Conservation (phyloP, 1,140 invertebrate genomes). For the Drosophila sp. region DNA sequence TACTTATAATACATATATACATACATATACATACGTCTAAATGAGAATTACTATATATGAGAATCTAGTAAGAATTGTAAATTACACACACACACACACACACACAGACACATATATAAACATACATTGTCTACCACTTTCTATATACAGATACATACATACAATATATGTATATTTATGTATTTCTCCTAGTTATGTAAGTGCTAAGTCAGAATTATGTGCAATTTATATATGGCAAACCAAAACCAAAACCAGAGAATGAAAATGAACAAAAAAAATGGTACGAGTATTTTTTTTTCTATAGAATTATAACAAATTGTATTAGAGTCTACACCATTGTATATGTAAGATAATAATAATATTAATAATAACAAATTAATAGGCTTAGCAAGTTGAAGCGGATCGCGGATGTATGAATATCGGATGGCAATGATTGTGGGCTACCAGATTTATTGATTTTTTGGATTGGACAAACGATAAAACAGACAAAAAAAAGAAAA, state of each 20-base stretch:
- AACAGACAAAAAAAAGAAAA: not conserved
- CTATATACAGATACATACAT: conserved; percentile 16
- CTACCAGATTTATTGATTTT: conserved; percentile 7
- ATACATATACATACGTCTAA: conserved; percentile 21
- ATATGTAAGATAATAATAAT: conserved; percentile 13
- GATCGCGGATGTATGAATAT: conserved; percentile 3
- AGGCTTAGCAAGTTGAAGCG: conserved; percentile 12
- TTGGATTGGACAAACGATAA: not conserved
- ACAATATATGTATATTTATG: conserved; percentile 33
- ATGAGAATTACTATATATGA: conserved; percentile 36
- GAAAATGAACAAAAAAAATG: not conserved
- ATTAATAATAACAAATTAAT: conserved; percentile 2
- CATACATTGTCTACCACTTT: conserved; percentile 10
- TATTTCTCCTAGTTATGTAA: conserved; percentile 47
- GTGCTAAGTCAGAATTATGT: conserved; percentile 54
- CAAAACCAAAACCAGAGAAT: not conserved
- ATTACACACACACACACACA: conserved; percentile 35
- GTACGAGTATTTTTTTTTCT: conserved; percentile 15
- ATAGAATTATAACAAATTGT: conserved; percentile 14
- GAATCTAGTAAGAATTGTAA: conserved; percentile 58
- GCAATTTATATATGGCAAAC: conserved; percentile 57
- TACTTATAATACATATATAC: conserved; percentile 24
- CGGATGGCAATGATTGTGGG: conserved; percentile 17
- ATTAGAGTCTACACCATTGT: conserved; percentile 12
- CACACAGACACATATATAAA: conserved; percentile 25